Evolutionary conservation across 2,113 vertebrate genomes (phyloP), one percentile per base, ranked within the genome.

Genomic region (Falco punctatus): DNA sequence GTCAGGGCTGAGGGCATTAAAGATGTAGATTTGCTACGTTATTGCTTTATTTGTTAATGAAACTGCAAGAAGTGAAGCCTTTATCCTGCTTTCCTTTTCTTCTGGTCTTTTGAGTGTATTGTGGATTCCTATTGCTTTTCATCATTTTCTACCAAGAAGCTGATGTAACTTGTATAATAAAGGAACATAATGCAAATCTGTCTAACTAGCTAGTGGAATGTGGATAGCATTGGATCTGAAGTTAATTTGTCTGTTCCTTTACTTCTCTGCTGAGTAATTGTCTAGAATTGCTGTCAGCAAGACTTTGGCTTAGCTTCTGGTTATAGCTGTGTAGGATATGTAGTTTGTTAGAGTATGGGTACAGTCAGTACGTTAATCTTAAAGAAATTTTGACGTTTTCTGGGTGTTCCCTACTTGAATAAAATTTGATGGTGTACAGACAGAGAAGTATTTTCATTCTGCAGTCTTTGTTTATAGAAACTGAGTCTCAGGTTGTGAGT

Each of bases 261-360:
- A 28, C 46, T 65, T 70, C 32, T 82, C 62, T 95, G 66, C 64
- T 81, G 81, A 92, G 46, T 69, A 77, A 51, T 77, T 90, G 79
- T 57, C 11, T 86, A 13, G 32, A 73, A 70, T 26, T 61, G 10
- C 22, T 6, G 17, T 14, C 33, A 72, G 24, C 13, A 55, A 64
- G 21, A 26, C 54, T 80, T 83, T 86, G 59, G 15, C 27, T 73
- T 80, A 21, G 18, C 14, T 81, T 66, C 49, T 54, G 49, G 12
- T 35, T 73, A 1, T 22, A 57, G 8, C 40, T 79, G 9, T 54
- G 15, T 30, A 65, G 51, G 59, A 6, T 44, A 33, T 6, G 30
- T 40, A 17, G 35, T n/a, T 61, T 24, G 17, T 59, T 66, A 44
- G 32, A 80, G 21, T 22, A 46, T 0, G 2, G 19, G 18, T 26